Evolutionary conservation across 2,888 invertebrate species (phyloP), one percentile per base, ranked within the genome.

Genomic region (Pyrrhosoma nymphula): DNA sequence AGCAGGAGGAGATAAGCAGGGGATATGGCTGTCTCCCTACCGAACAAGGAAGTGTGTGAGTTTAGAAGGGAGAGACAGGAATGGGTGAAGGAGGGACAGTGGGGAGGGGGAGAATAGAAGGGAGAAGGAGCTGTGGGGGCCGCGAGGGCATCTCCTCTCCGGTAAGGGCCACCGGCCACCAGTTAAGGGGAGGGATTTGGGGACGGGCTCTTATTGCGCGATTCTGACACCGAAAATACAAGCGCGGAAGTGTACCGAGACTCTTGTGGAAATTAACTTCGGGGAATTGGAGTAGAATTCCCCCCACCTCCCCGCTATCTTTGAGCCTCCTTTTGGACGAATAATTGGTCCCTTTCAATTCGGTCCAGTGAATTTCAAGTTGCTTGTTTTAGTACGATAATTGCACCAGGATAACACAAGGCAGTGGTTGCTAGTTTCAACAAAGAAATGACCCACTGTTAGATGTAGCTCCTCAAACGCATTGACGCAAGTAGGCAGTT

Each of bases 21-120:
- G 26, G 69, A 69, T 69, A 69, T 69, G 69, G n/a, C 69, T 69
- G 69, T 69, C 69, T 69, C 69, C 69, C 69, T 14, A 12, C 69
- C n/a, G 69, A 69, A 69, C 69, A 69, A 69, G 69, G 10, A 69
- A 69, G 69, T 69, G 69, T 69, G 69, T n/a, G 69, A 69, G 69
- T 69, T 6, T n/a, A n/a, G 69, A n/a, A 26, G n/a, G n/a, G 8
- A n/a, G n/a, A 69, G n/a, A n/a, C n/a, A 10, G n/a, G n/a, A n/a
- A 20, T 16, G 75, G 30, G 3, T 30, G 30, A 75, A 14, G 35
- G 16, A 35, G 35, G 35, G 35, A 35, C 23, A 26, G n/a, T 8
- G 69, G n/a, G n/a, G n/a, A n/a, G 12, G 69, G 69, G n/a, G 69
- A 10, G 69, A n/a, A 69, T 26, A 12, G 69, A 69, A 69, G 69